Evolutionary conservation across 2,113 vertebrate species (phyloP).

Genomic region (Cyprinus carpio): DNA sequence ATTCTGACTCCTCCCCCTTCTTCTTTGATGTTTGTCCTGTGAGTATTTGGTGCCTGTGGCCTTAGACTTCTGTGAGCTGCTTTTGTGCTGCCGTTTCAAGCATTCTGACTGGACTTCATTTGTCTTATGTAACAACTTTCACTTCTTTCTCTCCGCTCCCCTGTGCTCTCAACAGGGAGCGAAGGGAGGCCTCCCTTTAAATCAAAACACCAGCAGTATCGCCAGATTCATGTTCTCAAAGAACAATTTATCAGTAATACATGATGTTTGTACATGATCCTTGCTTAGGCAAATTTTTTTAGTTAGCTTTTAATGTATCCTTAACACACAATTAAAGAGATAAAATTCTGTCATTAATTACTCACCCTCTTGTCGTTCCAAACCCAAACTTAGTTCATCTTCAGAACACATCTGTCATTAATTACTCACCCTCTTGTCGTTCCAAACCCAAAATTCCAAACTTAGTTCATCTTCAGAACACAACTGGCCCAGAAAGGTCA

Average conservation of each 20-base stretch:
- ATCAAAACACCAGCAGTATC: neutral
- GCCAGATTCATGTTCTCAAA: neutral
- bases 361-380: neutral
- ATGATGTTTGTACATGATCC: neutral
- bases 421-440: neutral
- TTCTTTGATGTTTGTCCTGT: constrained; percentile 39
- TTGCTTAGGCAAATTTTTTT: too few relatives aligned
- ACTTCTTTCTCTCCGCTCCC: constrained; percentile 45
- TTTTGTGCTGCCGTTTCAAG: constrained; percentile 45
- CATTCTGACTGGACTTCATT: constrained; percentile 62
- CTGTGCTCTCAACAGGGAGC: constrained; percentile 19
- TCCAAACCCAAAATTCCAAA: neutral
- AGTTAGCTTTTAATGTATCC: neutral
- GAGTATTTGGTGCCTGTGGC: constrained; percentile 54
- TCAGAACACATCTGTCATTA: neutral
- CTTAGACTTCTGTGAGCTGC: constrained; percentile 63
- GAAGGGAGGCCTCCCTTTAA: neutral
- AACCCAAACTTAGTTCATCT: neutral
- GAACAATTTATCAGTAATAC: neutral
- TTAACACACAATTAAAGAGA: too few relatives aligned
- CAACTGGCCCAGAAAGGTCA: neutral
- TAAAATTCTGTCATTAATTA: neutral
- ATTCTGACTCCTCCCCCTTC: neutral
- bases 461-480: too few relatives aligned
- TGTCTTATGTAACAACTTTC: constrained; percentile 58